phyloP scores from a whole-genome alignment of 2,113 vertebrate genomes.

The Perccottus glenii region DNA sequence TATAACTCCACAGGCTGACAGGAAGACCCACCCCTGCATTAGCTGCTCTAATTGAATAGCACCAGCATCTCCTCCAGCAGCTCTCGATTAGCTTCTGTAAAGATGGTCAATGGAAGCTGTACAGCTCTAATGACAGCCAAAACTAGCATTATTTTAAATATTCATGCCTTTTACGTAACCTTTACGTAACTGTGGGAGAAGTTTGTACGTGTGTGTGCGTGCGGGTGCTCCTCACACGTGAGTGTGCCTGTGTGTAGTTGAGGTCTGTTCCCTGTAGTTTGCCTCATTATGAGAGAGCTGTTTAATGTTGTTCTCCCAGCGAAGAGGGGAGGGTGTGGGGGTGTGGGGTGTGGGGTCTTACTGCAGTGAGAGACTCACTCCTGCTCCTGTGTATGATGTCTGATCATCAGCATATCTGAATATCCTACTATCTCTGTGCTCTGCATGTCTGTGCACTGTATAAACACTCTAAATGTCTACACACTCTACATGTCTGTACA shows the following conservation, averaged over 20 bases:
- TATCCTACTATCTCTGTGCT: too few species aligned
- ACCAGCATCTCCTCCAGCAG: slow-evolving; percentile 42
- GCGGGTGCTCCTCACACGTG: slow-evolving; percentile 9
- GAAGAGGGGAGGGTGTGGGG: slow-evolving; percentile 64
- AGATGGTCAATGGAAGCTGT: slow-evolving; percentile 32
- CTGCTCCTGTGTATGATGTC: neutral
- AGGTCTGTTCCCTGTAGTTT: slow-evolving; percentile 75
- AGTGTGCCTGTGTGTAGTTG: slow-evolving; percentile 51
- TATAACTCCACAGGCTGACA: slow-evolving; percentile 31
- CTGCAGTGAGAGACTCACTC: slow-evolving; percentile 64
- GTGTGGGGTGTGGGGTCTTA: slow-evolving; percentile 69
- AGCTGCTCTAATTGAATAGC: slow-evolving; percentile 39
- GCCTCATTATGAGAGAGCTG: slow-evolving; percentile 77
- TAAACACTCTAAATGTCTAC: too few species aligned
- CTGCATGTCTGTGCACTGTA: too few species aligned
- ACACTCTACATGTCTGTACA: too few species aligned
- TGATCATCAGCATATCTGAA: neutral
- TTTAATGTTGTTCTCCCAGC: slow-evolving; percentile 78
- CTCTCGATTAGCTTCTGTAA: slow-evolving; percentile 55
- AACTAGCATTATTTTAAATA: slow-evolving; percentile 66
- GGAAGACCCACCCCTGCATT: slow-evolving; percentile 45
- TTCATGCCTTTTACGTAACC: slow-evolving; percentile 74
- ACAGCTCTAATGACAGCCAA: slow-evolving; percentile 63
- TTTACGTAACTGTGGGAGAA: slow-evolving; percentile 71
- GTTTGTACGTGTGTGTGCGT: slow-evolving; percentile 16